Evolutionary conservation across 2,113 vertebrate species (phyloP).

Genomic region (Atherinomorus stipes): DNA sequence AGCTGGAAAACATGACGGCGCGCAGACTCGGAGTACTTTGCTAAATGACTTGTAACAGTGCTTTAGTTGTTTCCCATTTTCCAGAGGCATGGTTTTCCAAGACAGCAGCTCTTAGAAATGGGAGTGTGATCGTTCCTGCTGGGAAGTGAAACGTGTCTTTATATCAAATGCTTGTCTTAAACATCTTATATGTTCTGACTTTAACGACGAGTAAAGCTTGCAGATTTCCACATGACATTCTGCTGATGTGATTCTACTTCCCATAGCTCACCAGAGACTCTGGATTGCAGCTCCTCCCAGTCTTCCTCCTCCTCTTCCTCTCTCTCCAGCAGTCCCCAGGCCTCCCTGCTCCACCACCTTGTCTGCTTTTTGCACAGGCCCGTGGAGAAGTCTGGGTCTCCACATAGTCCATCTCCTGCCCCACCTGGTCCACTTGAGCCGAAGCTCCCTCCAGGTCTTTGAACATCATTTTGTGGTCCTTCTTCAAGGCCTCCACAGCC

Average conservation of each 20-base stretch:
- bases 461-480: slow-evolving; percentile 83
- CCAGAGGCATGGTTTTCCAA: slow-evolving; percentile 47
- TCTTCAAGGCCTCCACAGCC: slow-evolving; percentile 85
- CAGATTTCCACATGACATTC: slow-evolving; percentile 12
- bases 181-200: slow-evolving; percentile 1
- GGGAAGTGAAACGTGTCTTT: slow-evolving; percentile 25
- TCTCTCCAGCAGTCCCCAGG: slow-evolving; percentile 83
- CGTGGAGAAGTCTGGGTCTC: slow-evolving; percentile 89
- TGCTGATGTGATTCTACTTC: slow-evolving; percentile 7
- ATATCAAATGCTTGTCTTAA: not conserved
- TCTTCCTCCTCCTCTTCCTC: slow-evolving; percentile 85
- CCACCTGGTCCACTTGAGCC: slow-evolving; percentile 86
- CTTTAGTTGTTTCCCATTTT: slow-evolving; percentile 51
- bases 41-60: slow-evolving; percentile 59
- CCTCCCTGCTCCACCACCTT: slow-evolving; percentile 87
- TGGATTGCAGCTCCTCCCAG: slow-evolving; percentile 86
- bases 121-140: not conserved
- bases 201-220: slow-evolving; percentile 32
- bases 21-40: slow-evolving; percentile 32
- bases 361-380: slow-evolving; percentile 89
- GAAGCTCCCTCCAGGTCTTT: slow-evolving; percentile 84
- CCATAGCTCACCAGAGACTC: slow-evolving; percentile 88
- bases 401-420: slow-evolving; percentile 91
- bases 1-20: slow-evolving; percentile 59
- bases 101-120: slow-evolving; percentile 20